Evolutionary conservation across 2,888 invertebrate genomes (phyloP), one percentile per base, ranked within the genome.

Genomic region (Drosophila quasianomalipes): DNA sequence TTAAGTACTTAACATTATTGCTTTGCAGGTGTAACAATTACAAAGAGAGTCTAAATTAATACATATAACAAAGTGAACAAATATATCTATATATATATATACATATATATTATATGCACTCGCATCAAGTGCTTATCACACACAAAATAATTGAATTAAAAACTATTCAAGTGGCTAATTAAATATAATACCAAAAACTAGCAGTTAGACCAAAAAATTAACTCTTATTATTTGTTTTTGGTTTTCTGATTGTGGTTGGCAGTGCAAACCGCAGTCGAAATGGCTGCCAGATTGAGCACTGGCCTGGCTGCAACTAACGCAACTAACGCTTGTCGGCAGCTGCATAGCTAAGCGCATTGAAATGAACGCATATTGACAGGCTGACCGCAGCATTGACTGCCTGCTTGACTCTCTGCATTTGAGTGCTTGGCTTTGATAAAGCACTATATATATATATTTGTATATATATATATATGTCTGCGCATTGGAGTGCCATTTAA

Each of bases 361-460:
- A 81, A 81, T 90, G 74, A 71, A 76, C 52, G 76, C 59, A 71
- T 83, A 85, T 85, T 89, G 89, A 85, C 84, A 79, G 86, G 85
- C 77, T 83, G 82, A 90, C 87, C 89, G 58, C 85, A 55, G 37
- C 14, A n/a, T 39, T 71, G 70, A 66, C 67, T 54, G 71, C 65
- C 73, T 70, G 74, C 67, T 89, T 81, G 89, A 76, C 91, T 89
- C 89, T 89, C 89, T 86, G 91, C 81, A 78, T 68, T 82, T 63
- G 82, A 87, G 91, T 79, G 74, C 63, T 74, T 44, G 68, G 76
- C 90, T 89, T 79, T 87, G 91, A 91, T 82, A 82, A 66, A 80
- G 82, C 71, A 62, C 58, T 26, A 22, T 22, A 6, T 22, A 66
- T 49, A 52, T 30, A 53, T 26, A 33, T 10, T 22, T 19, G 49